phyloP scores from a whole-genome alignment of 1,140 invertebrate genomes.

The Hesperophylax magnus region DNA sequence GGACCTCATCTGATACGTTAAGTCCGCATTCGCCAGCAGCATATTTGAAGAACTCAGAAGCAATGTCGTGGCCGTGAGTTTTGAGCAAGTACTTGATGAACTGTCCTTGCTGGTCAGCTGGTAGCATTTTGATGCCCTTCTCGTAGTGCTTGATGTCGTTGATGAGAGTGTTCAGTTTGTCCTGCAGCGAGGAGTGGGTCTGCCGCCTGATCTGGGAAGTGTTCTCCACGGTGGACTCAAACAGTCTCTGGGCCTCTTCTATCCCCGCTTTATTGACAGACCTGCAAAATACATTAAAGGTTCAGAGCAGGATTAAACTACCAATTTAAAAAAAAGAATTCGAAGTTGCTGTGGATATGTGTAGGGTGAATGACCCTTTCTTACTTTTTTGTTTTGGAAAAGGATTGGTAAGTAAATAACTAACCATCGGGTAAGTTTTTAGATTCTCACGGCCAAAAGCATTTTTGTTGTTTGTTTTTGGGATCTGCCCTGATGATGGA shows the following conservation, averaged over 20 bases:
- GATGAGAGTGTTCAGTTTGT: conserved; percentile 83
- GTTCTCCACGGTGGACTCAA: conserved; percentile 79
- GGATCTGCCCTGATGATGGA: too few relatives aligned
- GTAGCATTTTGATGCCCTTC: conserved; percentile 83
- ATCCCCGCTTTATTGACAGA: conserved; percentile 71
- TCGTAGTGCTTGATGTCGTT: conserved; percentile 88
- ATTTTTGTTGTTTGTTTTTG: too few relatives aligned
- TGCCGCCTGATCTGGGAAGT: conserved; percentile 78
- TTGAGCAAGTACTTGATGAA: conserved; percentile 88
- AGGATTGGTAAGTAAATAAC: too few relatives aligned
- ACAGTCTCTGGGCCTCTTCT: conserved; percentile 77
- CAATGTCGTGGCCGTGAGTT: conserved; percentile 85
- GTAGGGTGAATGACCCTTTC: too few relatives aligned
- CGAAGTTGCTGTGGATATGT: too few relatives aligned
- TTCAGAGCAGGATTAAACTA: too few relatives aligned
- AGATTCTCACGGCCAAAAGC: too few relatives aligned
- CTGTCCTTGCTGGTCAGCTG: conserved; percentile 73
- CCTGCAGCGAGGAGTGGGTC: conserved; percentile 84
- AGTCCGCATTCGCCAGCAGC: conserved; percentile 77
- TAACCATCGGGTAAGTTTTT: too few relatives aligned
- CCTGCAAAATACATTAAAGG: conserved; percentile 57
- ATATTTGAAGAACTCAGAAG: conserved; percentile 84
- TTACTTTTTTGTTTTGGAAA: too few relatives aligned
- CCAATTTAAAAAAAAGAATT: too few relatives aligned
- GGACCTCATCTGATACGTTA: conserved; percentile 70